A percentile compares a stretch with the other conserved stretches of the same genome.
Evolutionary conservation across 2,113 vertebrate species (phyloP).

Genomic region (Xenopus borealis): DNA sequence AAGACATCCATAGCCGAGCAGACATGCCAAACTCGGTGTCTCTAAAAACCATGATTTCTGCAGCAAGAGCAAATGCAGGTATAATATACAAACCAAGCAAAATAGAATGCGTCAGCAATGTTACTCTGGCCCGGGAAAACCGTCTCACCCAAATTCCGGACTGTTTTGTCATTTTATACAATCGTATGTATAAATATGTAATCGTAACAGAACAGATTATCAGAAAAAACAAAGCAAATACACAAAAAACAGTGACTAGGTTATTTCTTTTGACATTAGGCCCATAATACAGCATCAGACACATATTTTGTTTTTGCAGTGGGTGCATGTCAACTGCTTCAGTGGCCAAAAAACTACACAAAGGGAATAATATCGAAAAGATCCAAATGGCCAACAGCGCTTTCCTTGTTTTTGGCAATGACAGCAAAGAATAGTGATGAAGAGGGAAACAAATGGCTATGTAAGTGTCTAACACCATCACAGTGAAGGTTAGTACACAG

Average conservation of each 20-base stretch:
- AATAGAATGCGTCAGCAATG: conserved; percentile 65
- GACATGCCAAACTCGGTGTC: conserved; percentile 29
- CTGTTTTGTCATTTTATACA: conserved; percentile 69
- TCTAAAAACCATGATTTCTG: conserved; percentile 61
- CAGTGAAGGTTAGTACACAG: conserved; percentile 68
- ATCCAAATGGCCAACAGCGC: conserved; percentile 63
- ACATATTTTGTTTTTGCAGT: conserved; percentile 43
- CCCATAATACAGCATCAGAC: conserved; percentile 59
- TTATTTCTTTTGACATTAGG: conserved; percentile 24
- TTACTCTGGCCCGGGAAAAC: conserved; percentile 72
- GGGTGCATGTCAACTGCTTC: conserved; percentile 10
- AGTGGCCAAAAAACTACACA: conserved; percentile 59
- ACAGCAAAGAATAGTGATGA: conserved; percentile 60
- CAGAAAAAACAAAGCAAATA: conserved; percentile 58
- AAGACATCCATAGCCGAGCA: conserved; percentile 62
- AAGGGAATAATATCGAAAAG: conserved; percentile 59
- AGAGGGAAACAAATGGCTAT: conserved; percentile 69
- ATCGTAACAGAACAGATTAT: conserved; percentile 62
- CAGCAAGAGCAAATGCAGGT: conserved; percentile 64
- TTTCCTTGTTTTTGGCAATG: conserved; percentile 51
- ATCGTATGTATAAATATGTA: conserved; percentile 68
- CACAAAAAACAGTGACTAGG: conserved; percentile 47
- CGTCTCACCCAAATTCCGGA: conserved; percentile 69
- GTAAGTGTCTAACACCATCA: conserved; percentile 72
- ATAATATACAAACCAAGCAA: conserved; percentile 68